Percentiles rank a stretch among this genome's conserved stretches.
Conservation (phyloP, 2,113 vertebrate species). For the Vidua macroura region DNA sequence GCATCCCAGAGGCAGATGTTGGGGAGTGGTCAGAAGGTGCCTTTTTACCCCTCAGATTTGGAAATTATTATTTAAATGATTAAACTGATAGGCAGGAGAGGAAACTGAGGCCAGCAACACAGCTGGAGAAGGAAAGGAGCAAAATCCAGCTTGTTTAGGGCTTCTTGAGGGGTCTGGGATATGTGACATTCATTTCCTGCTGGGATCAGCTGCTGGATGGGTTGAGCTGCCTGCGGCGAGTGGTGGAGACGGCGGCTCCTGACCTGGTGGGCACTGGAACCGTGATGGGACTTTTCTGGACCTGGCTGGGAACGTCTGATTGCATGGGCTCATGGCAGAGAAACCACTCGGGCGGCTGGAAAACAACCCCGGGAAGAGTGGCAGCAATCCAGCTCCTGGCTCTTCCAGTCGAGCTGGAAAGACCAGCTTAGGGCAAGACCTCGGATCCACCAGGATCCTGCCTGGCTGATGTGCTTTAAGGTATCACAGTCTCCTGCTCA, state of each 20-base stretch:
- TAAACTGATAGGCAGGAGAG: neutral
- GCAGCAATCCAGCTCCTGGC: neutral
- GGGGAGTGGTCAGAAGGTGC: neutral
- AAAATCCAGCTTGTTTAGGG: neutral
- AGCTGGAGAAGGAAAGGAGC: neutral
- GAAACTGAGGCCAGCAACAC: neutral
- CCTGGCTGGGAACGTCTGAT: neutral
- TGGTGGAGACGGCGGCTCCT: neutral
- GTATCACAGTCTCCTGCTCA: fast-evolving
- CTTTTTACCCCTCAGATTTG: neutral
- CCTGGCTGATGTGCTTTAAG: neutral
- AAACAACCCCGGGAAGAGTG: fast-evolving
- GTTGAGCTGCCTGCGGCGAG: neutral
- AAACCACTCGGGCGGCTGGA: neutral
- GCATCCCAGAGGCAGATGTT: fast-evolving
- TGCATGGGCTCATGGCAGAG: neutral
- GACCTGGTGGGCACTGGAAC: neutral
- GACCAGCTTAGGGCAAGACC: neutral
- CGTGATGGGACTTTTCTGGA: neutral
- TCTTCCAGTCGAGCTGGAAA: neutral
- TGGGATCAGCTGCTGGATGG: neutral
- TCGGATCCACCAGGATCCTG: neutral
- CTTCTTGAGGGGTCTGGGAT: neutral
- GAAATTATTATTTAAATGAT: neutral
- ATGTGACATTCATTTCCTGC: neutral